phyloP scores from a whole-genome alignment of 2,113 vertebrate species.

The Rhynchopsitta pachyrhyncha region DNA sequence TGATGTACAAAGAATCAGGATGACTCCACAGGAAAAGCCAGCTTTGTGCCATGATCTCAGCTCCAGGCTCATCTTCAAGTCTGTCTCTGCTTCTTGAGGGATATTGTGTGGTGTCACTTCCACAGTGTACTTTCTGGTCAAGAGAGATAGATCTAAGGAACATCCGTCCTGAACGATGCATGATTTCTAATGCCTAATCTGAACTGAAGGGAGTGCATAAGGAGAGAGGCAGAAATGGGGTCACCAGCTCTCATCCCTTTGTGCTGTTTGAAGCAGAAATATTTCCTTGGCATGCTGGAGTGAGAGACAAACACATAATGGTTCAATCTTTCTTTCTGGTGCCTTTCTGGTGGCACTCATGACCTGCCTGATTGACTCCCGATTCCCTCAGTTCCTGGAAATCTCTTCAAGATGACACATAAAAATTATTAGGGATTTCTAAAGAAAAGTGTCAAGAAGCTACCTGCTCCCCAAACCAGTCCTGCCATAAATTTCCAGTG shows the following conservation, averaged over 20 bases:
- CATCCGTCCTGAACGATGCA: background rate
- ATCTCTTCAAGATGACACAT: background rate
- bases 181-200: background rate
- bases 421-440: background rate
- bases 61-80: background rate
- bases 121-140: background rate
- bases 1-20: background rate
- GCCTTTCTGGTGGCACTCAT: background rate
- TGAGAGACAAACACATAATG: background rate
- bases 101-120: background rate
- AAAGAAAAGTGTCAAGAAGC: background rate
- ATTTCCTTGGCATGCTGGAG: rapidly evolving
- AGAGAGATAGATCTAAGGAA: background rate
- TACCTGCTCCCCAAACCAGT: background rate
- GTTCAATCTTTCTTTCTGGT: background rate
- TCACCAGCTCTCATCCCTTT: background rate
- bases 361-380: background rate
- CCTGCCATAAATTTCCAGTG: background rate
- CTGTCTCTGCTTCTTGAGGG: background rate
- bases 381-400: background rate
- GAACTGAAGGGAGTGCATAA: background rate
- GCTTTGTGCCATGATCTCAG: background rate
- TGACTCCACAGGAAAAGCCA: background rate
- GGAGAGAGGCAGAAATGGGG: background rate
- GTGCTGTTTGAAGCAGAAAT: background rate